These are phyloP conservation scores for Gryllus longicercus DNA, from an alignment of 2,888 invertebrate species.

Conservation along the genomic window DNA sequence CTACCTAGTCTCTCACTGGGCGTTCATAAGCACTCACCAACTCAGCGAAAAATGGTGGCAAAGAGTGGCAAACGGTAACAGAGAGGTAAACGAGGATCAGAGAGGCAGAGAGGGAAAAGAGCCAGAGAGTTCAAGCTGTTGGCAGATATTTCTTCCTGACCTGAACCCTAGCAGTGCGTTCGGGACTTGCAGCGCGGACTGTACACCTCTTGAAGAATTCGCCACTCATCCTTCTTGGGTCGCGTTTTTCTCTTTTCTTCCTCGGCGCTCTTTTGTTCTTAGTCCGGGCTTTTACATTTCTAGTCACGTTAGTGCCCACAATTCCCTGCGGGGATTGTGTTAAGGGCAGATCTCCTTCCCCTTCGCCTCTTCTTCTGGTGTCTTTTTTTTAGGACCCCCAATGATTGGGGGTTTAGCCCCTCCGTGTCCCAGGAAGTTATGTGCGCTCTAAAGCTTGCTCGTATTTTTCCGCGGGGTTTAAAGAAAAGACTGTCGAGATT, in stretches of 20 bases:
- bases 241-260: not conserved
- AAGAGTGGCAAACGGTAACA: no score
- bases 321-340: conserved; percentile 28
- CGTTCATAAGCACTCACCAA: no score
- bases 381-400: not conserved
- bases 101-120: no score
- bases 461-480: not conserved
- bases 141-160: no score
- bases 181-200: not conserved
- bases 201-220: not conserved
- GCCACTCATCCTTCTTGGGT: not conserved
- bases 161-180: not conserved
- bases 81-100: no score
- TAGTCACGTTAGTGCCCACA: conserved; percentile 29
- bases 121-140: no score
- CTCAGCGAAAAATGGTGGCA: no score
- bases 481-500: conserved; percentile 17
- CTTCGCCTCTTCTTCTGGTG: not conserved
- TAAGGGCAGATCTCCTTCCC: not conserved
- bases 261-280: conserved; percentile 18
- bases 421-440: conserved; percentile 2
- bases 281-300: conserved; percentile 23
- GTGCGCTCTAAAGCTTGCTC: conserved; percentile 1
- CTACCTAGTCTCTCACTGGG: no score
- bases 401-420: no score